Evolutionary conservation across 1,140 invertebrate genomes (phyloP).

Genomic region (Papilio machaon): DNA sequence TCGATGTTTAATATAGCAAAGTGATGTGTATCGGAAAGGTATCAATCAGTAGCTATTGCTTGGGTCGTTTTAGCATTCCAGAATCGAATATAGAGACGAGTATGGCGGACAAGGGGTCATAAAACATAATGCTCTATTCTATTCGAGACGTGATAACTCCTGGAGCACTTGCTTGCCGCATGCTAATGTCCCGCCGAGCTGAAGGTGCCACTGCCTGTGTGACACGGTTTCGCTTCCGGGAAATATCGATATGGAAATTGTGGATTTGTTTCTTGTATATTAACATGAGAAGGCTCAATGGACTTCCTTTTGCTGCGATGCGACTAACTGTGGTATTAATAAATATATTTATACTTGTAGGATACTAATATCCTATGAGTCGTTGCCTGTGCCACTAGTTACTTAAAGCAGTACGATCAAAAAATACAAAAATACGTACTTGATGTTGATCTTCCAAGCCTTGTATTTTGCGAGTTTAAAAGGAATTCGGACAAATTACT

Average conservation of each 20-base stretch:
- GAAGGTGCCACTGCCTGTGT: slow-evolving; percentile 54
- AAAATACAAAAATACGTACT: neutral
- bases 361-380: neutral
- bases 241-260: slow-evolving; percentile 64
- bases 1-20: slow-evolving; percentile 16
- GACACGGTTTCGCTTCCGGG: slow-evolving; percentile 75
- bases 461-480: neutral
- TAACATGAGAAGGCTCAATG: slow-evolving; percentile 26
- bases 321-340: slow-evolving; percentile 22
- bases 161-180: slow-evolving; percentile 72
- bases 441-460: neutral
- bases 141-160: slow-evolving; percentile 79
- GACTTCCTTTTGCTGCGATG: slow-evolving; percentile 13
- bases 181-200: slow-evolving; percentile 74
- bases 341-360: neutral
- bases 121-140: slow-evolving; percentile 81
- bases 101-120: slow-evolving; percentile 79
- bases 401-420: no score
- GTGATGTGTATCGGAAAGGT: neutral
- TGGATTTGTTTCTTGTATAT: slow-evolving; percentile 45
- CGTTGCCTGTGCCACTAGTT: neutral
- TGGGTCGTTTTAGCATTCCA: slow-evolving; percentile 57
- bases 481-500: no score
- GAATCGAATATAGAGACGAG: slow-evolving; percentile 74
- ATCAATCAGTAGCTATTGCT: slow-evolving; percentile 52